Percentiles rank a stretch among this genome's conserved stretches.
These are phyloP conservation scores for Catharus ustulatus DNA, from an alignment of 2,797 vertebrate genomes.

Conservation along the genomic window DNA sequence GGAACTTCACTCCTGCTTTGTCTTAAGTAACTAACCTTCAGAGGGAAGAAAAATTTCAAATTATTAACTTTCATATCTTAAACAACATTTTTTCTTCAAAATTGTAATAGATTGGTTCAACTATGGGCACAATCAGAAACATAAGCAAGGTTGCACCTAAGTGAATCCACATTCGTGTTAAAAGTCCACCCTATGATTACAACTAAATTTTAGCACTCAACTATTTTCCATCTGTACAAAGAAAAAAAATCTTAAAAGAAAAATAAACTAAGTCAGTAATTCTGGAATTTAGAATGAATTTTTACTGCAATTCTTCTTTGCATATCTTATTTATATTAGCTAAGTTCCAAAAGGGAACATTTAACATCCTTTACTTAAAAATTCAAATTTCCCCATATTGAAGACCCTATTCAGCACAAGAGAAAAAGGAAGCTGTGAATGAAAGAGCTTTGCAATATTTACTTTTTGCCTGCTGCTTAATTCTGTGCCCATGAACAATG, in stretches of 20 bases:
- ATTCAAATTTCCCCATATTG: neutral
- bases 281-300: neutral
- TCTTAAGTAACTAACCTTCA: neutral
- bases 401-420: neutral
- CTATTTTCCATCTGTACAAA: neutral
- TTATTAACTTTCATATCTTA: neutral
- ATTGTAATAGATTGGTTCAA: neutral
- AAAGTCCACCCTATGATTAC: neutral
- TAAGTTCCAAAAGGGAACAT: neutral
- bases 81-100: neutral
- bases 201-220: neutral
- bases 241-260: neutral
- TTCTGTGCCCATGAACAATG: neutral
- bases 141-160: neutral
- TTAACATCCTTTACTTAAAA: neutral
- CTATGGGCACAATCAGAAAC: neutral
- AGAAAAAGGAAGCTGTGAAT: neutral
- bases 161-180: neutral
- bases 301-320: neutral
- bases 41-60: neutral
- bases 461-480: neutral
- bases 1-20: neutral
- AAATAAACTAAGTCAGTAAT: neutral
- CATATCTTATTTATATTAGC: neutral
- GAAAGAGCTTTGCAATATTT: neutral